Evolutionary conservation across 2,797 vertebrate species (phyloP).

Genomic region (Smutsia temminckii): DNA sequence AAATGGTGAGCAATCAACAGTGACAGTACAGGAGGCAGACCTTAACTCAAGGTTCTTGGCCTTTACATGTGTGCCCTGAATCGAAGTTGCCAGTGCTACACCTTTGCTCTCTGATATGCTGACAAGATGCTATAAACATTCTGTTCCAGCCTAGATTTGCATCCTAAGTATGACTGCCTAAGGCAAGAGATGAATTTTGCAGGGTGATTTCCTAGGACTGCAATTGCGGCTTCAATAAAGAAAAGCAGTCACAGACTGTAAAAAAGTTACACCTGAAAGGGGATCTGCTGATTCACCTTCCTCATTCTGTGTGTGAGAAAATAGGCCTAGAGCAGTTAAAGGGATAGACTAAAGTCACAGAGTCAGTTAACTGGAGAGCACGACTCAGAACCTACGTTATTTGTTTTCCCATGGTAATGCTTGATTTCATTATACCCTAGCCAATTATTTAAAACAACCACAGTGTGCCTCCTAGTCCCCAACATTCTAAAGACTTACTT

Average conservation of each 20-base stretch:
- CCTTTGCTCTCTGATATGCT: neutral
- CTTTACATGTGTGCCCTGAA: accelerated
- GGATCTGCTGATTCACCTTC: neutral
- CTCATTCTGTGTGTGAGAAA: neutral
- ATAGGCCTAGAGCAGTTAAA: neutral
- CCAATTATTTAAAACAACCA: neutral
- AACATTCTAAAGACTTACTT: neutral
- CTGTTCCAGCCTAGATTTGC: neutral
- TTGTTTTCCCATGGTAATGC: neutral
- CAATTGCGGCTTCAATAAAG: neutral
- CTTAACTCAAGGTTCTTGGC: accelerated
- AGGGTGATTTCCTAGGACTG: neutral
- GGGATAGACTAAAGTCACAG: neutral
- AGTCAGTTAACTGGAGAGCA: neutral
- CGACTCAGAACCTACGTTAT: neutral
- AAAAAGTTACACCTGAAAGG: neutral
- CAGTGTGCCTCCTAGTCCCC: too few relatives aligned
- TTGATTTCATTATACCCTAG: neutral
- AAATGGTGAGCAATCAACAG: constrained; percentile 71
- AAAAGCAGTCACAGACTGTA: neutral
- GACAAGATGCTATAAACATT: neutral
- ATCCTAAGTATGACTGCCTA: neutral
- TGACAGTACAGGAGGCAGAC: accelerated
- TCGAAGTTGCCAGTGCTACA: neutral
- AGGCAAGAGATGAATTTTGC: neutral